phyloP scores from a whole-genome alignment of 2,113 vertebrate genomes.

The Pipra filicauda region DNA sequence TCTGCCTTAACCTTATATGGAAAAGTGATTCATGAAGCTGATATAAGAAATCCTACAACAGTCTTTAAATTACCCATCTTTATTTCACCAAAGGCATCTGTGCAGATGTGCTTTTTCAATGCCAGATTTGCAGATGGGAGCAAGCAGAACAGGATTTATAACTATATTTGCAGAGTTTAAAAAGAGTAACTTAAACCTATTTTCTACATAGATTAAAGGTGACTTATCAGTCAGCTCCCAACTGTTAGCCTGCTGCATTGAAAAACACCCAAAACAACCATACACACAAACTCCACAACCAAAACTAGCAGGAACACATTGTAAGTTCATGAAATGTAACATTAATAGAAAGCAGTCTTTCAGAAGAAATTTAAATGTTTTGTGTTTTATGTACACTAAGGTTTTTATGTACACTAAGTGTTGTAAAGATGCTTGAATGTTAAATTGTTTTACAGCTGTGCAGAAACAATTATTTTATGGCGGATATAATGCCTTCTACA shows the following conservation, averaged over 20 bases:
- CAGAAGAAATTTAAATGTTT: neutral
- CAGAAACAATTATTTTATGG: neutral
- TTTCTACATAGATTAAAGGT: neutral
- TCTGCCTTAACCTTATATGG: neutral
- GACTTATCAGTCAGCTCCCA: rapidly evolving
- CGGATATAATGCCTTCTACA: neutral
- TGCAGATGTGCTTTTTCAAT: neutral
- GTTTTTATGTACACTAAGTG: neutral
- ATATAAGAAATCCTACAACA: neutral
- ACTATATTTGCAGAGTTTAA: neutral
- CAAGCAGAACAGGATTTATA: neutral
- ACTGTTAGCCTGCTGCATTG: neutral
- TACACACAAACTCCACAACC: neutral
- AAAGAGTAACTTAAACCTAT: neutral
- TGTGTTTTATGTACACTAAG: neutral
- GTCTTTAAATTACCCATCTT: neutral
- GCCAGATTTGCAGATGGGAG: neutral
- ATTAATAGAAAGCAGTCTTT: neutral
- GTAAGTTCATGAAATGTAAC: neutral
- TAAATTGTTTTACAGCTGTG: neutral
- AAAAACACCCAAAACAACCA: neutral
- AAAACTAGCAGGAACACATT: neutral
- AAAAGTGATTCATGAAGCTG: neutral
- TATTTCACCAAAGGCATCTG: neutral
- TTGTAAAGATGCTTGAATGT: neutral